Conservation (phyloP, 2,113 vertebrate genomes). For the Crotalus helleri region DNA sequence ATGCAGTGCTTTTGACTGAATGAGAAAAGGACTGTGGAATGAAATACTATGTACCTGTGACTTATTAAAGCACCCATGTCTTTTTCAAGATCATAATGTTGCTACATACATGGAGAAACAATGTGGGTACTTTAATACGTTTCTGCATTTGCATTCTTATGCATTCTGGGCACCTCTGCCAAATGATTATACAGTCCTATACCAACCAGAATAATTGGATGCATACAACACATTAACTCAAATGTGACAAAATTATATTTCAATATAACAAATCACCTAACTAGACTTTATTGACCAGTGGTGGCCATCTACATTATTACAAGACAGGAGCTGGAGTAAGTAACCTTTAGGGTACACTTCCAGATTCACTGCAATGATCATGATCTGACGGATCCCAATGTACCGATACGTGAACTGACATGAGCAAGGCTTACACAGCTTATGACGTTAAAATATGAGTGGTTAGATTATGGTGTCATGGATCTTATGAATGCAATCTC, state of each 20-base stretch:
- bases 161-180: not conserved
- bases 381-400: not conserved
- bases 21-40: too few relatives aligned
- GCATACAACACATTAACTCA: not conserved
- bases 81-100: not conserved
- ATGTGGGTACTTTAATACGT: not conserved
- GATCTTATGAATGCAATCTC: not conserved
- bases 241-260: not conserved
- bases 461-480: not conserved
- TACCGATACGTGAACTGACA: not conserved
- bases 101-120: not conserved
- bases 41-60: not conserved
- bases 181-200: not conserved
- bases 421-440: not conserved
- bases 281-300: not conserved
- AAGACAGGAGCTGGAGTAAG: not conserved
- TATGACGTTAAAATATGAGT: not conserved
- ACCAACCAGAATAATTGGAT: not conserved
- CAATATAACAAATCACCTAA: not conserved
- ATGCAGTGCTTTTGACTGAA: too few relatives aligned
- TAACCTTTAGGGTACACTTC: not conserved
- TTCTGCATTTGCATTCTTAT: not conserved
- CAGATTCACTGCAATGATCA: not conserved
- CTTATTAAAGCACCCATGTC: not conserved
- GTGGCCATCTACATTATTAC: not conserved